Conservation (phyloP, 2,113 vertebrate genomes). For the Amphilophus citrinellus region DNA sequence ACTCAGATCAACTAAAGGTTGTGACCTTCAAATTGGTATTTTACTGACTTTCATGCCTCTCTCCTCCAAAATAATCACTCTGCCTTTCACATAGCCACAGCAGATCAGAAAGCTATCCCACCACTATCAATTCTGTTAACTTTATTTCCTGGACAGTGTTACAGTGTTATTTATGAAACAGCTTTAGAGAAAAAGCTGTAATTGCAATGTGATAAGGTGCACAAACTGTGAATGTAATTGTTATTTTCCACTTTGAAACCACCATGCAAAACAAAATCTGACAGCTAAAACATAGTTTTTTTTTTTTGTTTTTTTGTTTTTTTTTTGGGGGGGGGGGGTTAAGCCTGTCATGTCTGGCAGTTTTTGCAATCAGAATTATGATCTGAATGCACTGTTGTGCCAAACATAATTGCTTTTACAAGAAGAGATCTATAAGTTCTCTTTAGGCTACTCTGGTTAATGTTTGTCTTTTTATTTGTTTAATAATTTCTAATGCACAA, state of each 20-base stretch:
- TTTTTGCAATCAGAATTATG: too few species aligned
- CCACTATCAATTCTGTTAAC: background rate
- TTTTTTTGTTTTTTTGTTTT: too few species aligned
- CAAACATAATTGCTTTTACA: too few species aligned
- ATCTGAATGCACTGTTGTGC: too few species aligned
- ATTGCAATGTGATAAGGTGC: background rate
- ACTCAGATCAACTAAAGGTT: conserved; percentile 76
- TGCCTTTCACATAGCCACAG: conserved; percentile 36
- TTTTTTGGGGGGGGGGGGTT: too few species aligned
- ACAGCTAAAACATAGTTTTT: conserved; percentile 19
- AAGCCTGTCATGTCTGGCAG: too few species aligned
- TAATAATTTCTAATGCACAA: too few species aligned
- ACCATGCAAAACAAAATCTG: conserved; percentile 31
- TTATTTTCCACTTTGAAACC: conserved; percentile 9
- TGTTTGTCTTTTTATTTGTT: too few species aligned
- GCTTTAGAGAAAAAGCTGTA: background rate
- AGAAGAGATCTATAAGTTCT: too few species aligned
- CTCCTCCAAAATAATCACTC: conserved; percentile 46
- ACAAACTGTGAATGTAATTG: conserved; percentile 19
- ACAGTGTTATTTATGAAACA: conserved; percentile 22
- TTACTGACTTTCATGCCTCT: conserved; percentile 73
- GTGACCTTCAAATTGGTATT: conserved; percentile 78
- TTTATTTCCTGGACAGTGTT: background rate
- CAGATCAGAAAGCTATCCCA: conserved; percentile 35
- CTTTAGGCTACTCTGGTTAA: too few species aligned